A percentile compares a stretch with the other conserved stretches of the same genome.
Conservation (phyloP, 2,797 vertebrate species). For the Mus minutoides region DNA sequence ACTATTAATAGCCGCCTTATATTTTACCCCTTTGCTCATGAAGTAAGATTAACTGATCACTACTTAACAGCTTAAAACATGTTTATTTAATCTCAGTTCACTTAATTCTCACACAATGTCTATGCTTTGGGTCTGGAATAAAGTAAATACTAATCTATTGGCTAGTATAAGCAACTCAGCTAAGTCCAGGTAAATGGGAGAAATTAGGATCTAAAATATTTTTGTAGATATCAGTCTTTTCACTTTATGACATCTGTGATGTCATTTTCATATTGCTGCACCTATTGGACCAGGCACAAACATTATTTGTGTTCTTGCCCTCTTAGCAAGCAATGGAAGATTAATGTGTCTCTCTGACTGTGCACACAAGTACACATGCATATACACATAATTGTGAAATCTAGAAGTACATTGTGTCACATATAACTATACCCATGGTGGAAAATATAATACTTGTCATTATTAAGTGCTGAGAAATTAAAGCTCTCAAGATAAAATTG, state of each 20-base stretch:
- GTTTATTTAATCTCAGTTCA: not conserved
- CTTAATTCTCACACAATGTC: not conserved
- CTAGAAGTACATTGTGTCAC: not conserved
- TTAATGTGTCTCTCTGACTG: not conserved
- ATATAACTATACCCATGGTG: not conserved
- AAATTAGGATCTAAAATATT: not conserved
- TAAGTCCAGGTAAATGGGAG: not conserved
- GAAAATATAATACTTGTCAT: not conserved
- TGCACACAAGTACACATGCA: not conserved
- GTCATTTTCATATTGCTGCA: fast-evolving
- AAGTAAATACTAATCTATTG: not conserved
- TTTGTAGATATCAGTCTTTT: not conserved
- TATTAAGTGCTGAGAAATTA: not conserved
- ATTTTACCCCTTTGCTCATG: not conserved
- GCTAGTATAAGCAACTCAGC: not conserved
- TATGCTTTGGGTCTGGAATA: not conserved
- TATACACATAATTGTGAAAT: not conserved
- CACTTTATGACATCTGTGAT: not conserved
- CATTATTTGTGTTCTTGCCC: not conserved
- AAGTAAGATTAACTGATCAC: not conserved
- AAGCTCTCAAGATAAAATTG: not conserved
- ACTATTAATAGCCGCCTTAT: not conserved
- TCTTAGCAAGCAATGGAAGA: not conserved
- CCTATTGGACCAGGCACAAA: not conserved
- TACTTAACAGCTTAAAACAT: not conserved